Base-by-base conservation (phyloP, 2,797 vertebrate species). In the Heterohyrax brucei region DNA sequence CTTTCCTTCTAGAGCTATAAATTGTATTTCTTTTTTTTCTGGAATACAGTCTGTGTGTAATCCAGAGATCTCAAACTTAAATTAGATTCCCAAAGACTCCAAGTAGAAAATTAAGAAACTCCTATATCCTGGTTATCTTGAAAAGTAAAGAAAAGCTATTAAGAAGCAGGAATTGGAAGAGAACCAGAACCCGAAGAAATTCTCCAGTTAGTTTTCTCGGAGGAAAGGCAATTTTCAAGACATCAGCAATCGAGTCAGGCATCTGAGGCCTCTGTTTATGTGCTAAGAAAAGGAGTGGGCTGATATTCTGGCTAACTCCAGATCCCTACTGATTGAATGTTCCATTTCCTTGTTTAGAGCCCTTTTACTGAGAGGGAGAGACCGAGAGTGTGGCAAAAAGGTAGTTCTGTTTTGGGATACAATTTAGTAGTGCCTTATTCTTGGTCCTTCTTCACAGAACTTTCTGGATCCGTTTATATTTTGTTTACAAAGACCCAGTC, bases 31-130 rank as follows among this genome's bases (percentile, higher is more conserved):
- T 73, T 10, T 84, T 73, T 48, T 10, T 70, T 46, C 2, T 56
- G 28, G 18, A 59, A 33, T 90, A 61, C 10, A 59, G 2, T 70
- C 21, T 89, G 46, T 48, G 56, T 76, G 6, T 22, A 39, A 66
- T 59, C 5, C 12, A 89, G 91, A 94, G 7, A 56, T 95, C 28
- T 93, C 33, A 84, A 79, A 83, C 6, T 90, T 46, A 79, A 93
- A 85, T 48, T 94, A 70, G 48, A 70, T 81, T 96, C 24, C 90
- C 39, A 30, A 78, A 89, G 89, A 75, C 10, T 5, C 33, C 50
- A 94, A 83, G 68, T 90, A 72, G 84, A 72, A 73, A 87, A 80
- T 56, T 72, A 91, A 89, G 70, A 62, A 68, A 89, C 48, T 77
- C 46, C 48, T 89, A 22, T 48, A 92, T 62, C 30, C 85, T 80